Conservation (phyloP, 2,113 vertebrate genomes). For the Ctenodactylus gundi region DNA sequence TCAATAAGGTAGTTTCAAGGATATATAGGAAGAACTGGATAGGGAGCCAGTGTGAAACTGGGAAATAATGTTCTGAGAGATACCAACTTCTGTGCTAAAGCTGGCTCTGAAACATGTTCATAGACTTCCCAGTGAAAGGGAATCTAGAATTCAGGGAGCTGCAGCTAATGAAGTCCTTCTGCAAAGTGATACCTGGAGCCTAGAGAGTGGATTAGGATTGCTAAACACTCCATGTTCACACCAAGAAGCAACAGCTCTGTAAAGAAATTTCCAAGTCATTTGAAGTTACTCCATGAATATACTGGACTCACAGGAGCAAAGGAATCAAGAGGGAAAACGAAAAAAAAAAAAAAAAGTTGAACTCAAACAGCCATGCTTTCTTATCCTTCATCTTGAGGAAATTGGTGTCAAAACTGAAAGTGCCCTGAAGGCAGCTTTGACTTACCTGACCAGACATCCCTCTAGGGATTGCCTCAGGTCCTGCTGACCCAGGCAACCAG, state of each 20-base stretch:
- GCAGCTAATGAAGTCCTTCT: neutral
- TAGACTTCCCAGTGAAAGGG: neutral
- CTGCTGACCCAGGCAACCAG: neutral
- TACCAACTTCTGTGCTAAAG: neutral
- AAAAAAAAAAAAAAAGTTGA: conserved; percentile 35
- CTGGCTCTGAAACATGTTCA: neutral
- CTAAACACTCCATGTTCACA: neutral
- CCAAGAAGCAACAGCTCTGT: neutral
- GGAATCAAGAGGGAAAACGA: neutral
- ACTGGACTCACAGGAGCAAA: neutral
- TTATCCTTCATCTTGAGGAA: conserved; percentile 17
- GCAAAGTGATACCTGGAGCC: neutral
- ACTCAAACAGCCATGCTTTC: neutral
- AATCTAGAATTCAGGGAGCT: neutral
- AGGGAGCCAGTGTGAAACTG: neutral
- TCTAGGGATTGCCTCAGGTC: neutral
- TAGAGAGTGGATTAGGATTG: neutral
- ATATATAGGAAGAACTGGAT: neutral
- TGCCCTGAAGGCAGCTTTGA: conserved; percentile 46
- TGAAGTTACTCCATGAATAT: neutral
- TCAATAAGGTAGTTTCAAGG: neutral
- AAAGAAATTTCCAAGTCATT: neutral
- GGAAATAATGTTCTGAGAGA: neutral
- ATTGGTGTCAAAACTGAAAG: conserved; percentile 25
- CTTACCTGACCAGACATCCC: conserved; percentile 24